Evolutionary conservation across 2,888 invertebrate genomes (phyloP).

Genomic region (Meteorus cinctellus): DNA sequence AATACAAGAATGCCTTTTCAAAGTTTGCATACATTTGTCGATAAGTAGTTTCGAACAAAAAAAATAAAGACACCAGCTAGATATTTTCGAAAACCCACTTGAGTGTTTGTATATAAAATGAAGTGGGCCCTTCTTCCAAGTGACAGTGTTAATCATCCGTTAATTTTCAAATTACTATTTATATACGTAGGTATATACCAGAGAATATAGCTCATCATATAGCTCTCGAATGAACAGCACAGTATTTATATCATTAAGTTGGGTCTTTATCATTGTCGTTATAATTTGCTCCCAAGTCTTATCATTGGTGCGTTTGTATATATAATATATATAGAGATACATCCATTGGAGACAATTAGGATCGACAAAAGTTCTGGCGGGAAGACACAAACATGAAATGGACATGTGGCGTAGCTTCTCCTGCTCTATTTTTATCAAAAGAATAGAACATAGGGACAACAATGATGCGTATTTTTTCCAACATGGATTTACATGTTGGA

Average conservation of each 20-base stretch:
- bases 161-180: neutral
- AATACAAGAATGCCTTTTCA: no score
- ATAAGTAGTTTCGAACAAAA: no score
- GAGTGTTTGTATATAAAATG: no score
- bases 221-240: neutral
- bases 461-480: no score
- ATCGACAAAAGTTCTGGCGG: neutral
- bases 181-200: neutral
- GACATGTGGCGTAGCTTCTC: neutral
- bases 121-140: no score
- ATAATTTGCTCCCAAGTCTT: neutral
- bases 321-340: neutral
- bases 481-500: no score
- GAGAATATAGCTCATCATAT: neutral
- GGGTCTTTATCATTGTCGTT: constrained; percentile 4
- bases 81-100: no score
- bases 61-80: no score
- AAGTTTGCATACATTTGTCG: no score
- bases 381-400: neutral
- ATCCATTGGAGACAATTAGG: neutral
- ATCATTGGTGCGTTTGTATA: neutral
- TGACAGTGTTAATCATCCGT: neutral
- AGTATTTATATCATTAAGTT: neutral
- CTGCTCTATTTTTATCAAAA: no score
- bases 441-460: no score